These are phyloP conservation scores for Bombus fervidus DNA, from an alignment of 1,140 invertebrate species.

Conservation along the genomic window DNA sequence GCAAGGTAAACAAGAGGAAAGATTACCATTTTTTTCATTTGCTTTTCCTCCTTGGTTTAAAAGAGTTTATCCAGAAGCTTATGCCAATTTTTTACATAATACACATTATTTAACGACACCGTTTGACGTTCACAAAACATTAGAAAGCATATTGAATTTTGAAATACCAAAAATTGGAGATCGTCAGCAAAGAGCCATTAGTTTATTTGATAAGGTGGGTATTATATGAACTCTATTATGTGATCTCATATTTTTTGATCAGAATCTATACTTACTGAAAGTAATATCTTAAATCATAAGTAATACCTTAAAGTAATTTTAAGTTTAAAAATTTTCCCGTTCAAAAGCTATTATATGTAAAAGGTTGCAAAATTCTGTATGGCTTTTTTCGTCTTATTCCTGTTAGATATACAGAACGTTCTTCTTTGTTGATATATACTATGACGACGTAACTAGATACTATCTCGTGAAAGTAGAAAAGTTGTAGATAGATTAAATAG, in stretches of 20 bases:
- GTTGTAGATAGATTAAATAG: too few species aligned
- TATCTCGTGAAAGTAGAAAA: too few species aligned
- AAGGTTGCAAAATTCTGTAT: too few species aligned
- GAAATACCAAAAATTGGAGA: constrained; percentile 80
- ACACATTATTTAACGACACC: constrained; percentile 88
- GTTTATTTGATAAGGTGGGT: constrained; percentile 88
- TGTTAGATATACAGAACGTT: too few species aligned
- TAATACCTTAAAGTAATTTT: too few species aligned
- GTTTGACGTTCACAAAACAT: constrained; percentile 90
- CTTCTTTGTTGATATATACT: too few species aligned
- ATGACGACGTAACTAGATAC: too few species aligned
- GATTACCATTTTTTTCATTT: constrained; percentile 92
- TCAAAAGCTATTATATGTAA: too few species aligned
- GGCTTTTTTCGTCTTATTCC: too few species aligned
- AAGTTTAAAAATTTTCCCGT: too few species aligned
- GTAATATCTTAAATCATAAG: too few species aligned
- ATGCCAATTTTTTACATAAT: constrained; percentile 87
- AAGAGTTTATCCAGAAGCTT: constrained; percentile 84
- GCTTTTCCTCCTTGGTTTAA: constrained; percentile 88
- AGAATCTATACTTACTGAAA: too few species aligned
- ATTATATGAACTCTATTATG: background rate
- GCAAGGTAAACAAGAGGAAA: constrained; percentile 95
- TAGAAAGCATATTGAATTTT: constrained; percentile 86
- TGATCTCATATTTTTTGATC: background rate
- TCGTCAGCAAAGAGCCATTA: constrained; percentile 85